A percentile compares a stretch with the other conserved stretches of the same genome.
phyloP scores from a whole-genome alignment of 2,888 invertebrate species.

The Cataglyphis altisquamis region DNA sequence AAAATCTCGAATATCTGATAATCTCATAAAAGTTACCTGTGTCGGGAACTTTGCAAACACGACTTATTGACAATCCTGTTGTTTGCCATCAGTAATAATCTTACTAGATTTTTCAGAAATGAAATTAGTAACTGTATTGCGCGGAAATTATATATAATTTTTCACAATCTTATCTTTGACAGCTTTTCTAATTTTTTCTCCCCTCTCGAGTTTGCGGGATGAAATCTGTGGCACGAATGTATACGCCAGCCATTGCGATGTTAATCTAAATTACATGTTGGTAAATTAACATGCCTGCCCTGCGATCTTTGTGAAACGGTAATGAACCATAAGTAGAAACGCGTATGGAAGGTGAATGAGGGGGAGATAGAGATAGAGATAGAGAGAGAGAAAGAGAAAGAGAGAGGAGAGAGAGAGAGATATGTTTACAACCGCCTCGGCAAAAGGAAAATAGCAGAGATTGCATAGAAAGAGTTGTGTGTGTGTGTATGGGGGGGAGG shows the following conservation, averaged over 20 bases:
- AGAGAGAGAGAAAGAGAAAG: too few relatives aligned
- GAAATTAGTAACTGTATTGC: neutral
- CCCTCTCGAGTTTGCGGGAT: neutral
- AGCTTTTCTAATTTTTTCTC: neutral
- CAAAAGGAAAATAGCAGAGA: conserved; percentile 1
- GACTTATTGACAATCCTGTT: neutral
- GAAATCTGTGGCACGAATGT: neutral
- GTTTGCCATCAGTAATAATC: neutral
- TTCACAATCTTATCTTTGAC: neutral
- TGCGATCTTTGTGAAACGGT: neutral
- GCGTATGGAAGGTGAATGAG: neutral
- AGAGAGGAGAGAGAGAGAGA: neutral
- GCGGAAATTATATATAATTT: neutral
- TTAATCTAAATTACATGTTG: neutral
- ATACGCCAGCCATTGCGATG: too few relatives aligned
- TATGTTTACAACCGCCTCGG: neutral
- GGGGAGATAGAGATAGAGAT: neutral
- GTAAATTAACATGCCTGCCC: neutral
- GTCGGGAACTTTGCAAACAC: too few relatives aligned
- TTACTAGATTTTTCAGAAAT: neutral
- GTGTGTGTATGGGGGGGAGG: neutral
- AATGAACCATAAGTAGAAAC: neutral
- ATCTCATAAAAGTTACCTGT: neutral
- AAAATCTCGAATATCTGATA: neutral
- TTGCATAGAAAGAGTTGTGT: neutral